These are phyloP conservation scores for Scaptodrosophila latifasciaeformis DNA, from an alignment of 2,888 invertebrate genomes.

Conservation along the genomic window DNA sequence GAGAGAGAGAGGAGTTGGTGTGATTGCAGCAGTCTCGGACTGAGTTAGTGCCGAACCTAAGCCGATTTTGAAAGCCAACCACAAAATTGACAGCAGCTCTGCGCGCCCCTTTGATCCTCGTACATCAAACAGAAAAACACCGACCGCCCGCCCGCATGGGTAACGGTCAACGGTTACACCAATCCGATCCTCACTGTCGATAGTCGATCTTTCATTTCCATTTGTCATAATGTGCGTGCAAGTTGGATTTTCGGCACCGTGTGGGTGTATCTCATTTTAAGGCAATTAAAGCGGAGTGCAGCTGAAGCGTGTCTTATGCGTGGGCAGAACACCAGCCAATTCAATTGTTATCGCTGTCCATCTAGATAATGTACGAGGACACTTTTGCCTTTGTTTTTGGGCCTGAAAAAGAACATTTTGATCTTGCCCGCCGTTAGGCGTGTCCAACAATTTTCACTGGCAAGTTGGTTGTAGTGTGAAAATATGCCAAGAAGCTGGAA, in stretches of 20 bases:
- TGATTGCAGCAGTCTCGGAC: neutral
- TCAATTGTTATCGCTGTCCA: neutral
- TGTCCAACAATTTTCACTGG: conserved; percentile 39
- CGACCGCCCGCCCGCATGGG: conserved; percentile 1
- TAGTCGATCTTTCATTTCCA: conserved; percentile 11
- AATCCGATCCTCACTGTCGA: conserved; percentile 30
- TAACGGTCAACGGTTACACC: neutral
- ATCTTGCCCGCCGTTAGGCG: conserved; percentile 51
- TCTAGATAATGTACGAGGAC: conserved; percentile 52
- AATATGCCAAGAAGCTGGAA: no score
- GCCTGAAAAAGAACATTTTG: no score
- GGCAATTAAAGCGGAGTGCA: conserved; percentile 60
- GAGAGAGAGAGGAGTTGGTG: neutral
- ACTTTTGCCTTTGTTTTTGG: conserved; percentile 31
- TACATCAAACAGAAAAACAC: neutral
- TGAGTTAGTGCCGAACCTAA: conserved; percentile 40
- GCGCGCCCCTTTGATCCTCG: conserved; percentile 37
- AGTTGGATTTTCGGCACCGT: conserved; percentile 59
- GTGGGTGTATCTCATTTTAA: conserved; percentile 67
- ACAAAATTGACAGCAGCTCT: conserved; percentile 60
- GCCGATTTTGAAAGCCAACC: conserved; percentile 52
- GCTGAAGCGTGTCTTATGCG: conserved; percentile 60
- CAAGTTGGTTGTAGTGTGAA: no score
- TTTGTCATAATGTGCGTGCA: conserved; percentile 56
- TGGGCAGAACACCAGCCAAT: neutral